These are phyloP conservation scores for Ramazzottius varieornatus DNA, from an alignment of 2,888 invertebrate species.

Conservation along the genomic window DNA sequence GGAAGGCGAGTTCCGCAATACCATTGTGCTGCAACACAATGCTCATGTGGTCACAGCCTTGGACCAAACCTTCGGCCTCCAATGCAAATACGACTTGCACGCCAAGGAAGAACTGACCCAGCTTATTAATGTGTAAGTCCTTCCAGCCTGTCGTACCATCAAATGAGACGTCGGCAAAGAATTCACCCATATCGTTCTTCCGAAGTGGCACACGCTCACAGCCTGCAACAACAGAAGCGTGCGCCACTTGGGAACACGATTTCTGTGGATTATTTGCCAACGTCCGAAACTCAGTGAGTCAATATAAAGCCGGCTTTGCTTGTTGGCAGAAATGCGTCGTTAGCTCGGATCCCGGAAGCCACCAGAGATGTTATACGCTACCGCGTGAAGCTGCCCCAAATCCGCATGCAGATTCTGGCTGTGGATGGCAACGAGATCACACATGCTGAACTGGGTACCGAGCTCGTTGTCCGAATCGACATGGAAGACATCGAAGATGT, in stretches of 20 bases:
- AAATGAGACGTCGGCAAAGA: too few relatives aligned
- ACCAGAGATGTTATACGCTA: not conserved
- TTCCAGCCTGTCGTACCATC: too few relatives aligned
- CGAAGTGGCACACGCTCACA: too few relatives aligned
- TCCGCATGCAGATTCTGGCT: not conserved
- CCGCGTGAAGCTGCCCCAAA: not conserved
- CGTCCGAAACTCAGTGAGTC: too few relatives aligned
- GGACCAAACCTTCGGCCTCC: constrained; percentile 1
- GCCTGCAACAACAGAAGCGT: too few relatives aligned
- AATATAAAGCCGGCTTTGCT: too few relatives aligned
- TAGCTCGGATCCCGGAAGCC: not conserved
- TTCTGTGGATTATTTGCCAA: too few relatives aligned
- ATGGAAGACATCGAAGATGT: constrained; percentile 2
- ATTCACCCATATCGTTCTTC: too few relatives aligned
- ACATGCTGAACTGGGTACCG: not conserved
- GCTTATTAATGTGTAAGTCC: not conserved
- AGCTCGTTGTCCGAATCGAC: not conserved
- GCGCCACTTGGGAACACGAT: too few relatives aligned
- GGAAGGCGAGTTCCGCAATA: not conserved
- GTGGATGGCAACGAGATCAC: not conserved
- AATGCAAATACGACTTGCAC: not conserved
- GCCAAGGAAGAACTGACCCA: not conserved
- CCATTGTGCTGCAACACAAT: not conserved
- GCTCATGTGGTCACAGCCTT: not conserved
- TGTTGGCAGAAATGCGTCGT: not conserved